Evolutionary conservation across 2,888 invertebrate genomes (phyloP), one percentile per base, ranked within the genome.

Genomic region (Conchocele bisecta): DNA sequence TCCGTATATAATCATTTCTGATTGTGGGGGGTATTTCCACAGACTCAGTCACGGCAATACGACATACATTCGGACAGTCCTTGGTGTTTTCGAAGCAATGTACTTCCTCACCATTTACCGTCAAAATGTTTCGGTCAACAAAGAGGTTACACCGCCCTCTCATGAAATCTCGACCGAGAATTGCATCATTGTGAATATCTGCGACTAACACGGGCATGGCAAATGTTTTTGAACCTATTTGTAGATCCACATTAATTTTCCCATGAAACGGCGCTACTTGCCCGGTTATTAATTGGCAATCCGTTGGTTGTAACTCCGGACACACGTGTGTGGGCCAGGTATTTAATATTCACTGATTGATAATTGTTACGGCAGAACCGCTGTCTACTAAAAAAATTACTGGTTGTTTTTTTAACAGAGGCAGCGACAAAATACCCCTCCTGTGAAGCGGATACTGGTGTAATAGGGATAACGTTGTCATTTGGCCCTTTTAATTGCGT

Each of bases 111-210:
- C 58, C 66, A 20, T 59, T 66, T 22, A 66, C 59, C 15, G 13
- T 22, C 22, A 59, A 20, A 35, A 37, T 46, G 53, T 28, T 53
- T 53, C 28, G 58, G 33, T 59, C 59, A 29, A 57, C 50, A 4
- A 65, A 54, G 7, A 63, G 17, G 37, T 54, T 46, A 54, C 63
- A 63, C 17, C 50, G 37, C 17, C 31, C 9, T 33, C 24, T 58
- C 59, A 70, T 53, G 39, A 70, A 70, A 46, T 64, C 70, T 20
- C 63, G 31, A 1, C 58, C 64, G 13, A 70, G 9, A 33, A 64
- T 65, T 31, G 31, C 46, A 59, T 58, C 59, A 31, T 53, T 46
- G 20, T n/a, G 20, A 29, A 61, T 39, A n/a, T 54, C 37, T 39
- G 63, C 33, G 37, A 64, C 44, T 22, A 70, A 20, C 46, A 46